Conservation (phyloP, 1,140 invertebrate species). For the Oryctes rhinoceros region DNA sequence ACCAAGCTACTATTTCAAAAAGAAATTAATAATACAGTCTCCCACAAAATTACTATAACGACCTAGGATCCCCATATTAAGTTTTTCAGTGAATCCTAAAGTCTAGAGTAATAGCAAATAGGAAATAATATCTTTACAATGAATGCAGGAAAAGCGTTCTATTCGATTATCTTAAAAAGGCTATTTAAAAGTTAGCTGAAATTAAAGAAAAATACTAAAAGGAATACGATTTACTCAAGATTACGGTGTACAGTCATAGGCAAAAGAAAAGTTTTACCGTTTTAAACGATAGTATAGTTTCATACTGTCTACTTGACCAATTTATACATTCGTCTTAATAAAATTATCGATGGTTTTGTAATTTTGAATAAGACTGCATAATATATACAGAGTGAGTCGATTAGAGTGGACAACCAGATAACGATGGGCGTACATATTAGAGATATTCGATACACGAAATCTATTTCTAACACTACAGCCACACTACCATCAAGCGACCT, state of each 20-base stretch:
- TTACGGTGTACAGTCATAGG: no score
- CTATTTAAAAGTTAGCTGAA: no score
- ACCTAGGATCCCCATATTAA: no score
- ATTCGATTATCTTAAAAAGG: no score
- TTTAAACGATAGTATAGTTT: no score
- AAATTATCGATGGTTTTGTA: background rate
- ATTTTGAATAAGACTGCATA: slow-evolving; percentile 9
- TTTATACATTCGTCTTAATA: background rate
- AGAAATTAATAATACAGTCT: slow-evolving; percentile 15
- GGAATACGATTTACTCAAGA: no score
- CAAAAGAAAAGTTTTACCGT: no score
- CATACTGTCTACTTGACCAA: background rate
- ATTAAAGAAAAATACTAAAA: no score
- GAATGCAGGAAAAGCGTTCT: no score
- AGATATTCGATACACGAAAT: background rate
- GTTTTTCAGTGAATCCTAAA: no score
- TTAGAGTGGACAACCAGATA: background rate
- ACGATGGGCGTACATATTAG: background rate
- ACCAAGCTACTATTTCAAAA: background rate
- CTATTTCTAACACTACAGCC: background rate
- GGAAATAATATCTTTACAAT: no score
- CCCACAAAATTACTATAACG: slow-evolving; percentile 12
- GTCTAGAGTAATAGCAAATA: no score
- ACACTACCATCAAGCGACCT: background rate
- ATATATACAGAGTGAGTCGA: background rate